Base-by-base conservation (phyloP, 2,797 vertebrate species). In the Pantherophis alleghaniensis region DNA sequence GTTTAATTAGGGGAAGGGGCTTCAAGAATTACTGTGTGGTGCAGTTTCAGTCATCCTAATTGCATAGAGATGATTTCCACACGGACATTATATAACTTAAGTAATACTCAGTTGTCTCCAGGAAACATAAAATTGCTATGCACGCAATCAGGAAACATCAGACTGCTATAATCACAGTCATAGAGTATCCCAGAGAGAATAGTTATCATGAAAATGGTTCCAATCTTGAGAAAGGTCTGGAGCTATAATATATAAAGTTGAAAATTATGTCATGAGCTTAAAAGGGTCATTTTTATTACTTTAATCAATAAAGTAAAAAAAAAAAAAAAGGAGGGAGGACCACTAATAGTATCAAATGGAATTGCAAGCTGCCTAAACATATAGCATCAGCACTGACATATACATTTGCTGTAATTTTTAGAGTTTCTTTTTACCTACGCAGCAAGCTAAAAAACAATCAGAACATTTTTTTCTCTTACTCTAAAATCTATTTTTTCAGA, bases 401-500 rank as follows among this genome's bases (percentile, higher is more conserved):
- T 18, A 89, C 61, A 94, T 95, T 96, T 96, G 95, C 94, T 96
- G 20, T 94, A 94, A 90, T 90, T 89, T 96, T 91, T 91, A 86
- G 96, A 94, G 86, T 18, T 90, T 90, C 42, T 63, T 69, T 87
- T 26, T 4, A 42, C 47, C 79, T 47, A 88, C 3, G 55, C 13
- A 42, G 20, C 12, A 94, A 94, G 93, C 93, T 94, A 95, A 93
- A 94, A 95, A 94, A 95, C 92, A 95, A 95, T 94, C 28, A 88
- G 63, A 10, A 28, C 32, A 18, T 51, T 91, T 66, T 63, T 6
- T 47, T 26, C 28, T n/a, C 37, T n/a, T 37, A 53, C 83, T 66
- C 20, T 20, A 51, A 3, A 5, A 14, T 24, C 51, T 7, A 5
- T 32, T 16, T 74, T 42, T 51, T 66, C 60, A 9, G 69, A 69